Base-by-base conservation (phyloP, 2,888 invertebrate genomes). In the Nomada lathburiana region DNA sequence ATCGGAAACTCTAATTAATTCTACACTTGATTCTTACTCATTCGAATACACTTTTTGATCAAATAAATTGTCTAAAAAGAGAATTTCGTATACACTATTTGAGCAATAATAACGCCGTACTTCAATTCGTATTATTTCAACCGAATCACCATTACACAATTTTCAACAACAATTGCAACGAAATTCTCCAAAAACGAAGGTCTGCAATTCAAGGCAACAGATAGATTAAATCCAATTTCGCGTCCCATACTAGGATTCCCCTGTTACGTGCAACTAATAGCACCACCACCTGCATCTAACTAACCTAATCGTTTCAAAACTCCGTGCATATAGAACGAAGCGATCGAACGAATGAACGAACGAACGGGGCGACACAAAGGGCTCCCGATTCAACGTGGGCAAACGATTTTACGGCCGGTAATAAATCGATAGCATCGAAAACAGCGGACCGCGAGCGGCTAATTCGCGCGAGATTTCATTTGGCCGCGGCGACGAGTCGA, bases 351-450 rank as follows among this genome's bases (percentile, higher is more conserved):
- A 26, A 59, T 5, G 59, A 47, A 16, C 59, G 29, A 26, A n/a
- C 42, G 1, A 36, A 16, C 55, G 16, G 16, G 7, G 13, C 10
- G 23, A 5, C 18, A 72, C 62, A 63, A 63, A 72, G 23, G 42
- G 9, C 11, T 10, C 16, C 16, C 52, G 59, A 23, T 52, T 68
- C 60, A 13, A 20, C 62, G 55, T 18, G 26, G 44, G 47, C 57
- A 29, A 76, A 64, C 42, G 59, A 70, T 70, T 70, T 64, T 65
- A 69, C 36, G 76, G 26, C n/a, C 7, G 52, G 53, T 62, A 60
- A 80, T 82, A 47, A 80, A 82, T 80, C 70, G 73, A 74, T 80
- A 55, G 71, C 53, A 82, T 80, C 70, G 75, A 68, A 68, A 80
- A 82, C 68, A 71, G 71, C 44, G 44, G 55, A 44, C 65, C 26